phyloP scores from a whole-genome alignment of 1,140 invertebrate species.

The Drosophila santomea region DNA sequence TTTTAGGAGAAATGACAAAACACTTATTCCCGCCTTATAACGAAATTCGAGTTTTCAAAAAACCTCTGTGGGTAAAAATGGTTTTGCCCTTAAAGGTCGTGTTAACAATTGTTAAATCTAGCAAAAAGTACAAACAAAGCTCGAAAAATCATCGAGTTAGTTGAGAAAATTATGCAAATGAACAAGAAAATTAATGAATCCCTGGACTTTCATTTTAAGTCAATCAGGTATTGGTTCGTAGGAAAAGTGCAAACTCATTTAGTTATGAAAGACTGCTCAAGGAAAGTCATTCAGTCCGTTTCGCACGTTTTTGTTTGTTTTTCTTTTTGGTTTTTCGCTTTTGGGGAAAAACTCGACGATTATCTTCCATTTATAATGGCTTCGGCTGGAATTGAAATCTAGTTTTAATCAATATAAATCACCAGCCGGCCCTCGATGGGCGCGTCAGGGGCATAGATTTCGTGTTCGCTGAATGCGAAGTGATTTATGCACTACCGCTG shows the following conservation, averaged over 20 bases:
- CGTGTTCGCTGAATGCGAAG: conserved; percentile 60
- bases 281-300: conserved; percentile 1
- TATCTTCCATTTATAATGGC: conserved; percentile 52
- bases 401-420: conserved; percentile 64
- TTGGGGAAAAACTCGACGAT: conserved; percentile 26
- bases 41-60: too few relatives aligned
- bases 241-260: conserved; percentile 1
- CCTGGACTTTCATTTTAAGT: not conserved
- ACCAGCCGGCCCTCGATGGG: conserved; percentile 44
- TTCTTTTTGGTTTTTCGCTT: conserved; percentile 14
- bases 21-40: too few relatives aligned
- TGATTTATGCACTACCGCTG: conserved; percentile 57
- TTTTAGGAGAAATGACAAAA: too few relatives aligned
- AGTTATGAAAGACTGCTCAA: conserved; percentile 13
- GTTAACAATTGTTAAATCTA: too few relatives aligned
- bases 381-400: conserved; percentile 52
- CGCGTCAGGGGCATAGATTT: conserved; percentile 61
- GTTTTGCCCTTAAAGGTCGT: too few relatives aligned
- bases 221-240: not conserved
- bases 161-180: too few relatives aligned
- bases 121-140: too few relatives aligned
- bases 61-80: too few relatives aligned
- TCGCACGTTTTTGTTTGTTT: conserved; percentile 14
- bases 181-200: not conserved
- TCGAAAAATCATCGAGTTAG: not conserved